Evolutionary conservation across 1,140 invertebrate species (phyloP), one percentile per base, ranked within the genome.

Genomic region (Steinernema feltiae): DNA sequence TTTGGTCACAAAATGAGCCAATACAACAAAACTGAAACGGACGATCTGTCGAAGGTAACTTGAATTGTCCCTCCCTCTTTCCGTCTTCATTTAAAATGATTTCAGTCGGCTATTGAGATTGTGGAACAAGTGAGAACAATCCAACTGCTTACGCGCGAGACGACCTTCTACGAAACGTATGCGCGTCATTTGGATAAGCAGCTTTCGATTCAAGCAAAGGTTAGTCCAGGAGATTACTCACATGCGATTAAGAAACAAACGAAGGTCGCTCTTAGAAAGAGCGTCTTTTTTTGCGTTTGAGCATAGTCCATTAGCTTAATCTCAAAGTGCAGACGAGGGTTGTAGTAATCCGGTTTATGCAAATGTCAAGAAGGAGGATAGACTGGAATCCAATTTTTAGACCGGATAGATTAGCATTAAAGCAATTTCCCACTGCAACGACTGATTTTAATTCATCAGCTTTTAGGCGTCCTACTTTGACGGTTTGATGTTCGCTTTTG

Each of bases 401-500:
- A n/a, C n/a, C n/a, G n/a, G n/a, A n/a, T n/a, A n/a, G n/a, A n/a
- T n/a, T n/a, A n/a, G n/a, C n/a, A n/a, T n/a, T n/a, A n/a, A n/a
- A n/a, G n/a, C n/a, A n/a, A n/a, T n/a, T n/a, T n/a, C n/a, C n/a
- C n/a, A n/a, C n/a, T n/a, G n/a, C n/a, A n/a, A n/a, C n/a, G n/a
- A n/a, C n/a, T n/a, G n/a, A n/a, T n/a, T n/a, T n/a, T n/a, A n/a
- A n/a, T n/a, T n/a, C n/a, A n/a, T n/a, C n/a, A n/a, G n/a, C n/a
- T 7, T 63, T 63, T 27, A 63, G 53, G 24, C 24, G 24, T 12
- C 53, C 7, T 12, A 17, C 1, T 41, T 75, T 30, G 29, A 72
- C 12, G 77, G 48, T 27, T 24, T 72, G 3, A 79, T 77, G 18
- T 84, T 70, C 75, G 75, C 81, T 0, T 80, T 87, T 31, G 82